Conservation (phyloP, 64 coral and sea anemone species). For the Anthopleura sola region DNA sequence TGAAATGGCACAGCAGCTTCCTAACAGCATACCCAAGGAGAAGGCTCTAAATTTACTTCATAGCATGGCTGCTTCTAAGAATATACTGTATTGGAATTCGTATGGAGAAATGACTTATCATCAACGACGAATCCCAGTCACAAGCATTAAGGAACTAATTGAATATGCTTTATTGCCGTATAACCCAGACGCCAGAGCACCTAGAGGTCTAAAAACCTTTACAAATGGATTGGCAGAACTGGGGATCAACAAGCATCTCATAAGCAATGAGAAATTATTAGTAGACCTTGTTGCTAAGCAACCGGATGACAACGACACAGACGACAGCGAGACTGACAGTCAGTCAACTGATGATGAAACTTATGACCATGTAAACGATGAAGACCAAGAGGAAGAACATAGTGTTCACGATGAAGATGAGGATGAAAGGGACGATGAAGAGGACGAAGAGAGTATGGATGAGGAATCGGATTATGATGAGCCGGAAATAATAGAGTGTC, state of each 20-base stretch:
- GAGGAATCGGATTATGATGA: not conserved
- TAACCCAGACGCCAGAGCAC: no score
- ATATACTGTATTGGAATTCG: no score
- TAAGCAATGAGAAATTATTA: not conserved
- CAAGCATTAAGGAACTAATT: no score
- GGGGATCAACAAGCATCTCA: not conserved
- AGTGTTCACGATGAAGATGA: not conserved
- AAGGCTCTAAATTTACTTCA: not conserved
- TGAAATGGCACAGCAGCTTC: no score
- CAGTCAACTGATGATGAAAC: not conserved
- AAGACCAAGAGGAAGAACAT: not conserved
- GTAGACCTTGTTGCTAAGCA: constrained; percentile 3
- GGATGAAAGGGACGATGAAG: not conserved
- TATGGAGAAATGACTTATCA: no score
- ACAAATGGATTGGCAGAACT: not conserved
- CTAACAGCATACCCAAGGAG: not conserved
- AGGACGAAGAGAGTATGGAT: not conserved
- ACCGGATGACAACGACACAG: no score
- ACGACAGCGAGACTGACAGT: not conserved
- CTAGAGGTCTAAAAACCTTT: not conserved
- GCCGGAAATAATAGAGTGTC: not conserved
- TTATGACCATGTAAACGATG: not conserved
- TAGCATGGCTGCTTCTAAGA: not conserved
- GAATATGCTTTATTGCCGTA: no score
- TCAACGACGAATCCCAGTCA: no score